phyloP scores from a whole-genome alignment of 2,888 invertebrate genomes.

The Tethea ocularis region DNA sequence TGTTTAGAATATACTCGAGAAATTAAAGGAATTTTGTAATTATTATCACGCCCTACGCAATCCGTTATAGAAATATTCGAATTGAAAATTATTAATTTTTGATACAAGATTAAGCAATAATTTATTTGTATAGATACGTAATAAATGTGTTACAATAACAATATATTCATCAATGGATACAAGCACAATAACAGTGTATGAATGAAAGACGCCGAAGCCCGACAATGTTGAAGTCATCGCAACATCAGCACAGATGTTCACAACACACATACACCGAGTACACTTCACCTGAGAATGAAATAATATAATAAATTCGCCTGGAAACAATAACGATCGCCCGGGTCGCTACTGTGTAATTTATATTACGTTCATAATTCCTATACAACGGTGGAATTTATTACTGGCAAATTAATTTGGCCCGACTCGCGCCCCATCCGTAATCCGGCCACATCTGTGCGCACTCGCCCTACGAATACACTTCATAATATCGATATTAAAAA shows the following conservation, averaged over 20 bases:
- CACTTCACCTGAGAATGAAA: slow-evolving; percentile 1
- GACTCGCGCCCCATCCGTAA: slow-evolving; percentile 34
- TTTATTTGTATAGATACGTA: too few relatives aligned
- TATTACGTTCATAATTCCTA: slow-evolving; percentile 65
- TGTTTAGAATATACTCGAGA: neutral
- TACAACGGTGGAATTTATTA: slow-evolving; percentile 60
- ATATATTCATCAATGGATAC: neutral
- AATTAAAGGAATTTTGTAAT: too few relatives aligned
- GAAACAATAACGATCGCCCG: slow-evolving; percentile 42
- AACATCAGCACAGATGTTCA: neutral
- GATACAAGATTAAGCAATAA: too few relatives aligned
- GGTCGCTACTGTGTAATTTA: slow-evolving; percentile 54
- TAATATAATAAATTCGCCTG: slow-evolving; percentile 34
- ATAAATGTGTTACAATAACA: neutral
- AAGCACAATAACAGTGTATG: neutral
- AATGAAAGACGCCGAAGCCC: neutral
- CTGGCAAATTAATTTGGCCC: slow-evolving; percentile 64
- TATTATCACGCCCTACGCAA: too few relatives aligned
- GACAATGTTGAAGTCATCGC: neutral
- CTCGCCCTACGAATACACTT: slow-evolving; percentile 32
- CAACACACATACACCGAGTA: neutral
- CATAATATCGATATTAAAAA: slow-evolving; percentile 55
- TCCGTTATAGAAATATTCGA: too few relatives aligned
- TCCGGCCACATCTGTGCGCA: slow-evolving; percentile 56
- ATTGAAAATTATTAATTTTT: too few relatives aligned